These are phyloP conservation scores for Pandemis cinnamomeana DNA, from an alignment of 2,888 invertebrate genomes.

Conservation along the genomic window DNA sequence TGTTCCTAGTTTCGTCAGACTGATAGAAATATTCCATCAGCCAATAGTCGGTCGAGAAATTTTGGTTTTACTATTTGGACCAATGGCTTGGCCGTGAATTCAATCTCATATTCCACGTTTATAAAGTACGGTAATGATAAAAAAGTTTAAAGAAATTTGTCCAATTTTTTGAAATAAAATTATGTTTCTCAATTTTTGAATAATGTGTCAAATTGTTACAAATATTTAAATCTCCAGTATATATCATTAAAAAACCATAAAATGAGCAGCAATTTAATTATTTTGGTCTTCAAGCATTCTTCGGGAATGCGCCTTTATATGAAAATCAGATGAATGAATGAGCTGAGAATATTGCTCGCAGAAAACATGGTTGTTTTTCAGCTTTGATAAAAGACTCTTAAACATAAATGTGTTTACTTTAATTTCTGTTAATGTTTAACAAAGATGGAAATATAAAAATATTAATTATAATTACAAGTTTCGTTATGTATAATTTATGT, in stretches of 20 bases:
- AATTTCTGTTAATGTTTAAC: conserved; percentile 53
- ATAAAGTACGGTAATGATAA: background rate
- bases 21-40: background rate
- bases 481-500: conserved; percentile 59
- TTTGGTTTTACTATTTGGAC: background rate
- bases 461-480: conserved; percentile 52
- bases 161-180: background rate
- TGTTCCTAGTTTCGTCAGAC: too few relatives aligned
- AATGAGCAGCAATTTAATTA: background rate
- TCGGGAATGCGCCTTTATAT: conserved; percentile 46
- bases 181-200: background rate
- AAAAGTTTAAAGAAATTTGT: background rate
- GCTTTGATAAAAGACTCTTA: conserved; percentile 73
- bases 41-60: background rate
- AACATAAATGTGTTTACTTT: conserved; percentile 57
- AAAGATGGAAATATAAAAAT: conserved; percentile 54
- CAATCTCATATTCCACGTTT: background rate
- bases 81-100: background rate
- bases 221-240: too few relatives aligned
- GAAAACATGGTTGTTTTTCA: conserved; percentile 84
- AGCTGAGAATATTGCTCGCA: conserved; percentile 47
- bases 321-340: conserved; percentile 59
- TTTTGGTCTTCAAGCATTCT: conserved; percentile 39
- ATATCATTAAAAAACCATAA: background rate
- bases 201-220: background rate